Evolutionary conservation across 92 coral and sea anemone species (phyloP).

Genomic region (Epizoanthus ramosus): DNA sequence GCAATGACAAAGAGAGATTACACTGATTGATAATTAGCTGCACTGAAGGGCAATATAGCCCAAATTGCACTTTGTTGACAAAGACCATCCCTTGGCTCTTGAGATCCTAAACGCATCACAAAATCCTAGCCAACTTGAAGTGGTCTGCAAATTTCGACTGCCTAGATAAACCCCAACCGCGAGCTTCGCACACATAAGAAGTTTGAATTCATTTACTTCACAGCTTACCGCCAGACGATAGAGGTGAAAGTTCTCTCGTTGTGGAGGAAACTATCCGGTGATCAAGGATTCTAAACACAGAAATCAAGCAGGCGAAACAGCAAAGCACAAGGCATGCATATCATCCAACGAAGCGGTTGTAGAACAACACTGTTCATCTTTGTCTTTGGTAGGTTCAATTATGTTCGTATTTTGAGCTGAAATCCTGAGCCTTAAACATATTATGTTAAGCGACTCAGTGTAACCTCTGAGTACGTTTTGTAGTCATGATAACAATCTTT

Average conservation of each 20-base stretch:
- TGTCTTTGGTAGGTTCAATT: slow-evolving; percentile 12
- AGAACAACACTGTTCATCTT: neutral
- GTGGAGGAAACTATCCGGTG: neutral
- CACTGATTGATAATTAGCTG: slow-evolving; percentile 71
- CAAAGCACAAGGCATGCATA: slow-evolving; percentile 17
- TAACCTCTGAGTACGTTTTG: neutral
- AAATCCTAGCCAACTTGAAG: slow-evolving; percentile 40
- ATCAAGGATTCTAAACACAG: neutral
- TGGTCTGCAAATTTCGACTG: slow-evolving; percentile 43
- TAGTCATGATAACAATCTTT: slow-evolving; percentile 36
- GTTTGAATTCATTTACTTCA: slow-evolving; percentile 6
- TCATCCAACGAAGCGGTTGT: neutral
- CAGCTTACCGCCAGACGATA: slow-evolving; percentile 22
- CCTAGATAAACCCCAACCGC: slow-evolving; percentile 32
- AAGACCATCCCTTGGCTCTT: slow-evolving; percentile 58
- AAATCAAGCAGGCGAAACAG: neutral
- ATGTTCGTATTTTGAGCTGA: neutral
- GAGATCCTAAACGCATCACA: slow-evolving; percentile 28
- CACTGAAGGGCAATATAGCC: slow-evolving; percentile 61
- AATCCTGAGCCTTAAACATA: neutral
- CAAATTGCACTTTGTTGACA: slow-evolving; percentile 62
- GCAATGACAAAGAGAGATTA: slow-evolving; percentile 71
- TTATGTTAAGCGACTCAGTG: neutral
- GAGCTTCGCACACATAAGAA: slow-evolving; percentile 20
- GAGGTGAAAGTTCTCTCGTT: neutral